Evolutionary conservation across 2,888 invertebrate genomes (phyloP), one percentile per base, ranked within the genome.

Genomic region (Opisthograptis luteolata): DNA sequence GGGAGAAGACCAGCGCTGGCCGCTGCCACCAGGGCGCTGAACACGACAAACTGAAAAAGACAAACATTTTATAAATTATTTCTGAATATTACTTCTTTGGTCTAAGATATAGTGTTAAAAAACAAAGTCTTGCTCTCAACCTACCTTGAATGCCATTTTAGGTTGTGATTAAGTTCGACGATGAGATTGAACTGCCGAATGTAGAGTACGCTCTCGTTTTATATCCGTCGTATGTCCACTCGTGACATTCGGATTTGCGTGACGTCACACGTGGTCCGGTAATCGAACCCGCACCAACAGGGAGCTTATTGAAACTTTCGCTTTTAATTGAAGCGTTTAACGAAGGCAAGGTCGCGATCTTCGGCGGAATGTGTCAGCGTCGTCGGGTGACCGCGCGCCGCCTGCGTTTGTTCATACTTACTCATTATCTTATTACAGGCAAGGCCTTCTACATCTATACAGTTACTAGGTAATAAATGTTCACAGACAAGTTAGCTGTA

Each of bases 111-210:
- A 7, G 24, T 3, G 24, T 15, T 15, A 9, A 1, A 6, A 19
- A 0, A 17, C 6, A 6, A 42, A 9, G 4, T 10, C 1, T 25
- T 25, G 25, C 4, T 39, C 34, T 35, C 28, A 79, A 84, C 84
- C 28, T 79, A 84, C 84, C 83, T 85, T 84, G 75, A 84, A 84
- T 76, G 82, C 79, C 84, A 86, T 85, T 74, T 75, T 78, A 62
- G 46, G 66, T 65, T 65, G 73, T 75, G 64, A 53, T 69, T 64
- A 65, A 72, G 71, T 78, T 72, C 64, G 68, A 68, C 58, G 60
- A 61, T 70, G 66, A 72, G 71, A 70, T 70, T 58, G 76, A 73
- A 82, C 76, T 84, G 81, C 66, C 65, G 66, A 66, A 72, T 66
- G 46, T 60, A 70, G 64, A 54, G 56, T 62, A 62, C 48, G 66